Evolutionary conservation across 2,113 vertebrate genomes (phyloP), one percentile per base, ranked within the genome.

Genomic region (Dissostichus mawsoni): DNA sequence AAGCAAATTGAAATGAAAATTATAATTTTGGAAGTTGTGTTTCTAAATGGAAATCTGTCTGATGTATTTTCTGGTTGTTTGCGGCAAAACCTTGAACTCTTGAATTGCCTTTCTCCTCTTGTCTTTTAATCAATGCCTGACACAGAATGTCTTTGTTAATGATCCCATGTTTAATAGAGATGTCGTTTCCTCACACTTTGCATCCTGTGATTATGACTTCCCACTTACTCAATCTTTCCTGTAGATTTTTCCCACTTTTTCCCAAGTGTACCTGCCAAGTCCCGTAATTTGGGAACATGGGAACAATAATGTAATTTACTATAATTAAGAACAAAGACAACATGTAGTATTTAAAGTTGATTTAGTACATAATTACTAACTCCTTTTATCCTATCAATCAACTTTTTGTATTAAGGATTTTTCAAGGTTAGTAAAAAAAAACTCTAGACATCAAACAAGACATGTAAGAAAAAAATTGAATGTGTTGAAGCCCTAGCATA

Each of bases 31-130:
- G 7, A 1, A 17, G 16, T 66, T 51, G 4, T 50, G 23, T 11
- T 51, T 41, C 57, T 44, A 1, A 59, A 33, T 17, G 7, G 1
- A 41, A 62, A 87, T 50, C 16, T 41, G 50, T 58, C 29, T 63
- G 78, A 68, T 84, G 76, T 76, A 17, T 14, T 58, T 57, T 83
- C 80, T 80, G 80, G 71, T 74, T 74, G 11, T 59, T 69, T 78
- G 48, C 11, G 14, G 12, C 6, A 20, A 16, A 65, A 64, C 18
- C 8, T 50, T 41, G 64, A 68, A 25, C 25, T 9, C 5, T 52
- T 11, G 8, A 53, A 36, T 6, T 69, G 20, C 13, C 56, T 77
- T 77, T 77, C 12, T 11, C 44, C 7, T 0, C 0, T 14, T 67
- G n/a, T 69, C 36, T 78, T 33, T 48, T 44, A 53, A 61, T 18